These are phyloP conservation scores for Mactromeris polynyma DNA, from an alignment of 2,888 invertebrate genomes.

Conservation along the genomic window DNA sequence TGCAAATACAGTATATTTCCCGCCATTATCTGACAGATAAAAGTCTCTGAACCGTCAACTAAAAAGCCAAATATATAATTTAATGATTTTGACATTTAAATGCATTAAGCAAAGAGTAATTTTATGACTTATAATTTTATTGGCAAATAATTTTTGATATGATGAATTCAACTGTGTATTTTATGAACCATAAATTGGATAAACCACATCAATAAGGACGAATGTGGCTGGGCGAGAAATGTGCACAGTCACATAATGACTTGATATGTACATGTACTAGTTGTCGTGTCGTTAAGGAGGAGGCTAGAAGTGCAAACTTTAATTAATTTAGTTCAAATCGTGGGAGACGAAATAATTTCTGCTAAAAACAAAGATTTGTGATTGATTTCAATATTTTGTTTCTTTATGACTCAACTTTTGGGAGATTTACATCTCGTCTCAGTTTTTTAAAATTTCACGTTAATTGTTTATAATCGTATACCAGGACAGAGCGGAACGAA, in stretches of 20 bases:
- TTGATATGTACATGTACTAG: neutral
- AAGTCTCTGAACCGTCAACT: neutral
- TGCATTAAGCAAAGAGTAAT: neutral
- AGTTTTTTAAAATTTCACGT: no score
- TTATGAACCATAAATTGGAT: neutral
- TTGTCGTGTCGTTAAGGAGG: neutral
- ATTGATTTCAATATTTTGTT: neutral
- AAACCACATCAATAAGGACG: neutral
- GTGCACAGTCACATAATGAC: neutral
- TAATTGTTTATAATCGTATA: no score
- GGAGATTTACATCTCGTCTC: no score
- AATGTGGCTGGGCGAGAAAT: neutral
- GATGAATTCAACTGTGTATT: neutral
- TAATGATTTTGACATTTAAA: neutral
- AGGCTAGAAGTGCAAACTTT: neutral
- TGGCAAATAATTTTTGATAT: neutral
- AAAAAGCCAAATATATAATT: neutral
- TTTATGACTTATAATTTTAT: slow-evolving; percentile 12
- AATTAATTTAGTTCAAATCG: neutral
- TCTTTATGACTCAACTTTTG: no score
- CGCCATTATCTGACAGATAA: neutral
- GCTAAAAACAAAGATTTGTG: neutral
- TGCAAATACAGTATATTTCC: neutral
- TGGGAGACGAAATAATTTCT: neutral
- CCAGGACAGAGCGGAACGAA: no score